Conservation (phyloP, 1,140 invertebrate genomes). For the Caenorhabditis latens region DNA sequence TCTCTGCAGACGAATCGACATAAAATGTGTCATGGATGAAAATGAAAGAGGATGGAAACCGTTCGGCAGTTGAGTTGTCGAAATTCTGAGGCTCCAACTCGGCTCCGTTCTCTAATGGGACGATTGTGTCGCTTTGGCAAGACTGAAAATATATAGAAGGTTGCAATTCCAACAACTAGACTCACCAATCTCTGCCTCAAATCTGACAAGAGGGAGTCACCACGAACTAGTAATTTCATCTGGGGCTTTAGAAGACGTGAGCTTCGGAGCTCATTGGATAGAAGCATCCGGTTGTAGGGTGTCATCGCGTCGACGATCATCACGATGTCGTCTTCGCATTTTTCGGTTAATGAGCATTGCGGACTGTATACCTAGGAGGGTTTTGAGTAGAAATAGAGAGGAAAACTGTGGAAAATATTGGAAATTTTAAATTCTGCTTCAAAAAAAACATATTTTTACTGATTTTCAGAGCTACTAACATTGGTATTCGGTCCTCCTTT, state of each 20-base stretch:
- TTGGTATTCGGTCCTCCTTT: constrained; percentile 64
- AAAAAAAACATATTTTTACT: neutral
- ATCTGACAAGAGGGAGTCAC: constrained; percentile 76
- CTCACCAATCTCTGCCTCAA: constrained; percentile 73
- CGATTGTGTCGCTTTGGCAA: constrained; percentile 51
- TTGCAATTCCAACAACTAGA: neutral
- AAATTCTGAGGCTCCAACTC: constrained; percentile 64
- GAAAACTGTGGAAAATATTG: neutral
- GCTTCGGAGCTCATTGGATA: constrained; percentile 5
- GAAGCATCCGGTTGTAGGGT: constrained; percentile 38
- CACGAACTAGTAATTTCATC: constrained; percentile 77
- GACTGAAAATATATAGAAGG: constrained; percentile 19
- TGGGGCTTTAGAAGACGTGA: constrained; percentile 66
- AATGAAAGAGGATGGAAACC: constrained; percentile 79
- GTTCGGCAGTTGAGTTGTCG: constrained; percentile 70
- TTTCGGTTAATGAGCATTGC: constrained; percentile 8
- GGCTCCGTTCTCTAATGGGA: constrained; percentile 43
- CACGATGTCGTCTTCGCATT: constrained; percentile 43
- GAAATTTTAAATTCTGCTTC: neutral
- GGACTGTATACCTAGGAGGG: neutral
- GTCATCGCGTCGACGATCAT: constrained; percentile 34
- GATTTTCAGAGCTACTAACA: constrained; percentile 21
- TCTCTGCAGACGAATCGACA: constrained; percentile 77
- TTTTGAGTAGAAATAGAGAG: too few species aligned
- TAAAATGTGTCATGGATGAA: constrained; percentile 80